Percentiles rank a stretch among this genome's conserved stretches.
These are phyloP conservation scores for Parambassis ranga DNA, from an alignment of 2,797 vertebrate species.

Conservation along the genomic window DNA sequence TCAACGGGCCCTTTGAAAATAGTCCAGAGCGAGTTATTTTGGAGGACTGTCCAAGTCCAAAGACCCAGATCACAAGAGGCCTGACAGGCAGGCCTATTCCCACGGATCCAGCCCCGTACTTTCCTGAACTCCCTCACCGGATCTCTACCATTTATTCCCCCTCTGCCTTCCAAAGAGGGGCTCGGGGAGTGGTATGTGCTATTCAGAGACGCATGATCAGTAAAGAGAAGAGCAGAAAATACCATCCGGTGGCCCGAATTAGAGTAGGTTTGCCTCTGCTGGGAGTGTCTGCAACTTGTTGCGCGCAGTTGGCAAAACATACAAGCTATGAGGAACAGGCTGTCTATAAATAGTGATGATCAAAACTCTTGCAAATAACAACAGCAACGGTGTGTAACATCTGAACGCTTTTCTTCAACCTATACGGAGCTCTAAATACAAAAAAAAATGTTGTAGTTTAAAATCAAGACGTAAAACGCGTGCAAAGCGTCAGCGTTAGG, in stretches of 20 bases:
- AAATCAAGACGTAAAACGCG: slow-evolving; percentile 38
- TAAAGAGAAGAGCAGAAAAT: slow-evolving; percentile 54
- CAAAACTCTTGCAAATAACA: slow-evolving; percentile 71
- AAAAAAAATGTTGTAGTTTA: slow-evolving; percentile 1
- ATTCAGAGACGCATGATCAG: slow-evolving; percentile 50
- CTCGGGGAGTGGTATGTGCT: slow-evolving; percentile 46
- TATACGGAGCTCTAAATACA: not conserved
- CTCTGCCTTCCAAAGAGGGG: slow-evolving; percentile 58
- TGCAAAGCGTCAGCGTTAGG: slow-evolving; percentile 49
- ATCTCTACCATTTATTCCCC: slow-evolving; percentile 70
- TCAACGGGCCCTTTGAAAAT: slow-evolving; percentile 29
- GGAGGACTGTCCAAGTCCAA: slow-evolving; percentile 53
- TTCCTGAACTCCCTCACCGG: slow-evolving; percentile 83
- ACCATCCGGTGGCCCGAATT: slow-evolving; percentile 45
- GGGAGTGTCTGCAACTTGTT: slow-evolving; percentile 79
- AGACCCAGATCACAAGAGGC: slow-evolving; percentile 60
- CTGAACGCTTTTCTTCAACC: slow-evolving; percentile 1
- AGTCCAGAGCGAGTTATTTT: slow-evolving; percentile 40
- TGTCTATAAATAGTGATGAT: slow-evolving; percentile 78
- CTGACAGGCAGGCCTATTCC: slow-evolving; percentile 80
- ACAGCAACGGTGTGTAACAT: slow-evolving; percentile 37
- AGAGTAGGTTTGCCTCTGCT: slow-evolving; percentile 50
- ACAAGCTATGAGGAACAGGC: slow-evolving; percentile 66
- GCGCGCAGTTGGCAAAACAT: slow-evolving; percentile 74
- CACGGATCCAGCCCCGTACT: slow-evolving; percentile 83